These are phyloP conservation scores for Alcedo quadribrachys DNA, from an alignment of 2,797 vertebrate species.

Conservation along the genomic window DNA sequence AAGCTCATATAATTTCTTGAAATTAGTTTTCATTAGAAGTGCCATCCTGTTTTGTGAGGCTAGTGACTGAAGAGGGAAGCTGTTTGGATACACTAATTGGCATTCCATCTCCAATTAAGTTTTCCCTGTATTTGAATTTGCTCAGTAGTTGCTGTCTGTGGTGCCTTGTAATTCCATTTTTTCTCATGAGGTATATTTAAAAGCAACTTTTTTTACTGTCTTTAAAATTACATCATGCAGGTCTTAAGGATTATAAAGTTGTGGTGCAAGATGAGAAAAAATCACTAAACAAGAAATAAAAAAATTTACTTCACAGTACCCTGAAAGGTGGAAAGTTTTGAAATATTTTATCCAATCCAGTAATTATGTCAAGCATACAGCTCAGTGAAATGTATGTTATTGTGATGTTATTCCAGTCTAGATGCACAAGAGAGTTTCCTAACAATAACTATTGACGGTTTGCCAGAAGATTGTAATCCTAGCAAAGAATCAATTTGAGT, in stretches of 20 bases:
- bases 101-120: background rate
- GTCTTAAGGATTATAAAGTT: background rate
- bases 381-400: background rate
- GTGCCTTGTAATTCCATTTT: background rate
- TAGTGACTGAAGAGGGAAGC: background rate
- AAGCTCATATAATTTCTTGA: background rate
- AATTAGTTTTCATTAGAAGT: background rate
- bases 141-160: background rate
- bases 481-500: constrained; percentile 2
- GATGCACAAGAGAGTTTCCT: background rate
- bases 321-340: background rate
- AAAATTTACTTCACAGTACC: background rate
- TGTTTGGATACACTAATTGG: background rate
- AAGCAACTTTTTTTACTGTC: background rate
- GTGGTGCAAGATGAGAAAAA: background rate
- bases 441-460: background rate
- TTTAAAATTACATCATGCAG: background rate
- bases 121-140: background rate
- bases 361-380: background rate
- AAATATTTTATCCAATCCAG: background rate
- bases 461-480: constrained; percentile 24
- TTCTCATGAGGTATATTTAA: background rate
- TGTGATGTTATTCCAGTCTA: background rate
- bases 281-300: background rate
- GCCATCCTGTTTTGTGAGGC: background rate